Evolutionary conservation across 2,888 invertebrate genomes (phyloP), one percentile per base, ranked within the genome.

Genomic region (Drosophila quinaria): DNA sequence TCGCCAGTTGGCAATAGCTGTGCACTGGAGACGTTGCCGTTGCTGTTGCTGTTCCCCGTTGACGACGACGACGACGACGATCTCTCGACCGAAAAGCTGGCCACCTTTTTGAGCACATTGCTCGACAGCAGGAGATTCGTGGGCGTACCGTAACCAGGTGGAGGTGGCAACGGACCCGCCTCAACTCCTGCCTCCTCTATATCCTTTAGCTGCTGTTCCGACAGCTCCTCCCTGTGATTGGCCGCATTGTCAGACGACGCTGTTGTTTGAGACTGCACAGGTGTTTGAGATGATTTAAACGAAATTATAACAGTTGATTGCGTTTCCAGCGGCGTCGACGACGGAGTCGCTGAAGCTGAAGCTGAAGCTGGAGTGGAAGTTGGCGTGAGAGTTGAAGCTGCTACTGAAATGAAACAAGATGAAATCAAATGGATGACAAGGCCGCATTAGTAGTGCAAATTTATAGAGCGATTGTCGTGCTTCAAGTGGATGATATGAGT

Each of bases 81-180:
- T 94, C 95, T 95, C 86, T 96, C 96, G 81, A 96, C 94, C 55
- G 96, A 97, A 77, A 97, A 94, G 56, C 97, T 96, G 51, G 97
- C 96, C 46, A 97, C 97, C 93, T 97, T 97, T 83, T 97, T 95
- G 58, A 97, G 93, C 47, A 97, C 96, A 91, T 96, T 95, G 79
- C 95, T 95, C 74, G 95, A 95, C 22, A 80, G 58, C 49, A 84
- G 50, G 46, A 86, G 75, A 71, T 85, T 85, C 19, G 86, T 85
- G 52, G 91, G 89, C 29, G 90, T 87, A 35, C 83, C 80, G 49
- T 73, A 85, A 49, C 87, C 89, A 37, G 88, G 85, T 31, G 81
- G 81, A 33, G 84, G 67, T 41, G 82, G 74, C 80, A 84, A 41
- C 19, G 74, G 51, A 13, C 59, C 70, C n/a, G 66, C 70, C 51